A percentile compares a stretch with the other conserved stretches of the same genome.
phyloP scores from a whole-genome alignment of 2,113 vertebrate species.

The Cololabis saira region DNA sequence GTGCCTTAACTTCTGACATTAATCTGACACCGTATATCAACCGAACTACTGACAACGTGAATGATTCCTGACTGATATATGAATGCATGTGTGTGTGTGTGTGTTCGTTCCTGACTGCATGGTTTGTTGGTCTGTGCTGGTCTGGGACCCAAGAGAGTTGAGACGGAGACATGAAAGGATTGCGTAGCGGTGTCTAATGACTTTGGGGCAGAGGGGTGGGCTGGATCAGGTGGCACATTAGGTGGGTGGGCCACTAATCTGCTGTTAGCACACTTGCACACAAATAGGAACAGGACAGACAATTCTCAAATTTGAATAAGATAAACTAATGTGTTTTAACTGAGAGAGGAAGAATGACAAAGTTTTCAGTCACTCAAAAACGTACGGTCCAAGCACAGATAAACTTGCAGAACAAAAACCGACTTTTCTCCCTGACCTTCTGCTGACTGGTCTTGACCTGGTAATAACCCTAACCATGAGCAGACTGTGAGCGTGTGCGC shows the following conservation, averaged over 20 bases:
- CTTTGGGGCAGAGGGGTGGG: slow-evolving; percentile 48
- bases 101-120: not conserved
- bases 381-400: slow-evolving; percentile 1
- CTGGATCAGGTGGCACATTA: slow-evolving; percentile 71
- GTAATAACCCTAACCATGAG: slow-evolving; percentile 57
- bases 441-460: slow-evolving; percentile 53
- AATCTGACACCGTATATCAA: too few relatives aligned
- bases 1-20: too few relatives aligned
- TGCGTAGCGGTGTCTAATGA: slow-evolving; percentile 63
- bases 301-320: slow-evolving; percentile 2
- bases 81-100: slow-evolving; percentile 13
- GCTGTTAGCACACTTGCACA: slow-evolving; percentile 10
- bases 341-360: slow-evolving; percentile 11
- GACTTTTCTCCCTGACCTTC: slow-evolving; percentile 25
- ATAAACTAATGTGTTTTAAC: slow-evolving; percentile 2
- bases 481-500: slow-evolving; percentile 20
- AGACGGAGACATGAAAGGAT: slow-evolving; percentile 35
- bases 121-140: slow-evolving; percentile 8
- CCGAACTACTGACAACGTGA: too few relatives aligned
- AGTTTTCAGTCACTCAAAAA: not conserved
- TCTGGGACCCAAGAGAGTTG: slow-evolving; percentile 29
- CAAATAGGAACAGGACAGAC: slow-evolving; percentile 2
- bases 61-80: too few relatives aligned
- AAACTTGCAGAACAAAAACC: slow-evolving; percentile 16
- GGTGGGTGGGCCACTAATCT: slow-evolving; percentile 54